Percentiles rank a stretch among this genome's conserved stretches.
Conservation (phyloP, 2,113 vertebrate species). For the Myrmophylax atrothorax region DNA sequence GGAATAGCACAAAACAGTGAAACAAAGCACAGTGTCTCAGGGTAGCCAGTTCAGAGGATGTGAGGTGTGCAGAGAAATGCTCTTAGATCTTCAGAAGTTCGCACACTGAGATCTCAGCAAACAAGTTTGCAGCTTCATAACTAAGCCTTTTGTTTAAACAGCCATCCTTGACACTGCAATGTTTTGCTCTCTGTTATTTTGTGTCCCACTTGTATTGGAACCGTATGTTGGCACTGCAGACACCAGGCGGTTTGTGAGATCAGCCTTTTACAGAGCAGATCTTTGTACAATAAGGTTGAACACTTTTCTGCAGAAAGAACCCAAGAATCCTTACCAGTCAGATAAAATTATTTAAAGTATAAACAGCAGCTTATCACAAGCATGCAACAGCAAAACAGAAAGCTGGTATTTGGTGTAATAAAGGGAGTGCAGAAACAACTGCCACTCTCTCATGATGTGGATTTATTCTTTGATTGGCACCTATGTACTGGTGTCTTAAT, state of each 20-base stretch:
- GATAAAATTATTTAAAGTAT: background rate
- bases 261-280: background rate
- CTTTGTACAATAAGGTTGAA: background rate
- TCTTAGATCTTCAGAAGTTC: conserved; percentile 17
- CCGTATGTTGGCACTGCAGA: background rate
- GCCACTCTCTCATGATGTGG: background rate
- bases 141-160: background rate
- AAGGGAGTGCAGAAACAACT: background rate
- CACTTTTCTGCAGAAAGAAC: background rate
- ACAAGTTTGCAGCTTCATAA: background rate
- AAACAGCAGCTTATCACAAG: background rate
- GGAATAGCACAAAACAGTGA: conserved; percentile 13
- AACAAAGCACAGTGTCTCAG: conserved; percentile 50
- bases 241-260: background rate
- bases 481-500: background rate
- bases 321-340: background rate
- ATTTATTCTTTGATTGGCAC: conserved; percentile 18
- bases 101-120: conserved; percentile 24
- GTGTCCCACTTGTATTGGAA: background rate
- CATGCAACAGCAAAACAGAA: background rate
- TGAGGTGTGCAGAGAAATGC: conserved; percentile 1
- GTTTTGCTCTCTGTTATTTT: conserved; percentile 18
- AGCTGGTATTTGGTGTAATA: background rate
- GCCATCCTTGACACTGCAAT: conserved; percentile 16
- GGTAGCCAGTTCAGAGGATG: conserved; percentile 1